Base-by-base conservation (phyloP, 2,113 vertebrate species). In the Peromyscus californicus region DNA sequence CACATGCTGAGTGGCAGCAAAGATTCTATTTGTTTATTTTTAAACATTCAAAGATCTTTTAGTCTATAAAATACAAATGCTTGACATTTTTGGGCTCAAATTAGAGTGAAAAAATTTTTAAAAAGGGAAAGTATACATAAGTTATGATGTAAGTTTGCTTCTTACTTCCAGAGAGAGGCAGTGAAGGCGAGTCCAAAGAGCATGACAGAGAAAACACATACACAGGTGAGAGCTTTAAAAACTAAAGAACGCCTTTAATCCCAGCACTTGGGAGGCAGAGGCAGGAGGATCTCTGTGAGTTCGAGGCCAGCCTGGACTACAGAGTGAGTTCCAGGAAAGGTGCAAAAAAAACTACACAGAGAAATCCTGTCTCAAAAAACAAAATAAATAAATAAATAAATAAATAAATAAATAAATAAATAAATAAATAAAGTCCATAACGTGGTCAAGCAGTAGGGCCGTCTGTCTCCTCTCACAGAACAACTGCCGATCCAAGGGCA, bases 1-100 rank as follows among this genome's bases (percentile, higher is more conserved):
- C n/a, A 94, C 72, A 86, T 0, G 15, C 94, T 22, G 78, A 94
- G 48, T 3, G 69, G 72, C n/a, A 83, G 78, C 19, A 80, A 95
- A 90, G 94, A 92, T 39, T 57, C 82, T 19, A 61, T 75, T 76
- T 94, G 22, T 67, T 45, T 36, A 59, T 78, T 79, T 88, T 54
- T 17, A 95, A 76, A 42, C 79, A 63, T 90, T 95, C 70, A 89
- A 95, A 90, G 78, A 76, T n/a, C 72, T 94, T 86, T 94, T 45
- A 65, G 74, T 90, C 93, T 93, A 75, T 45, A 76, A 93, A 90
- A 51, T 7, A 96, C 70, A 91, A 91, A 15, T 21, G 54, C 91
- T 75, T 94, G 95, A 93, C 63, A 79, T 84, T 48, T 93, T 36
- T n/a, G 39, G 78, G 24, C 42, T 87, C 69, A 95, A 94, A 89